phyloP scores from a whole-genome alignment of 2,888 invertebrate genomes.

The Myathropa florea region DNA sequence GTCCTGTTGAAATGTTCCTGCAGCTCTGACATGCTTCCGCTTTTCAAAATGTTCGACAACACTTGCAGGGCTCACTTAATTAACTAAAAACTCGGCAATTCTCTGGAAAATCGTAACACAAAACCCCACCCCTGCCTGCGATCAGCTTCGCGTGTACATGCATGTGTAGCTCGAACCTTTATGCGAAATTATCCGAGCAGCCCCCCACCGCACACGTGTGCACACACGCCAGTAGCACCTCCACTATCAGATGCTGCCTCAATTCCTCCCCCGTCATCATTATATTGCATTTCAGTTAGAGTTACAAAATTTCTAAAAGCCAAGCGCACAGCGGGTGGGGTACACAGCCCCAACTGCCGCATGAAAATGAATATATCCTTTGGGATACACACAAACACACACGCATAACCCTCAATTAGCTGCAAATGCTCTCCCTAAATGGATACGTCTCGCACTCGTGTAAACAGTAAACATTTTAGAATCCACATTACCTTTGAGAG shows the following conservation, averaged over 20 bases:
- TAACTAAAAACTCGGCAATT: no score
- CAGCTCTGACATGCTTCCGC: no score
- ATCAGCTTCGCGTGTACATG: background rate
- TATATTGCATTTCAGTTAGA: background rate
- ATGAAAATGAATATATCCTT: conserved; percentile 42
- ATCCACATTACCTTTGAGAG: conserved; percentile 17
- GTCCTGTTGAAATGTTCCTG: no score
- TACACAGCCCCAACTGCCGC: background rate
- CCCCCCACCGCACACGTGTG: background rate
- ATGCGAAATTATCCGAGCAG: background rate
- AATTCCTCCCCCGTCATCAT: background rate
- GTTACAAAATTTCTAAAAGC: background rate
- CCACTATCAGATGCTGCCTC: background rate
- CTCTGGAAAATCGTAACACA: background rate
- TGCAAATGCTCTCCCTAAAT: conserved; percentile 11
- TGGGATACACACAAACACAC: conserved; percentile 7
- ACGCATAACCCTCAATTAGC: conserved; percentile 33
- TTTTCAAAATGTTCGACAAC: background rate
- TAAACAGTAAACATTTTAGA: conserved; percentile 31
- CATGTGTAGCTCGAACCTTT: background rate
- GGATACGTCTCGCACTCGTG: conserved; percentile 18
- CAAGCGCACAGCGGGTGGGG: background rate
- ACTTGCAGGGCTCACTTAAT: background rate
- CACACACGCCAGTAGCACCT: background rate
- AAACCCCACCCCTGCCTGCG: background rate